A percentile compares a stretch with the other conserved stretches of the same genome.
Conservation (phyloP, 2,797 vertebrate genomes). For the Microchirus variegatus region DNA sequence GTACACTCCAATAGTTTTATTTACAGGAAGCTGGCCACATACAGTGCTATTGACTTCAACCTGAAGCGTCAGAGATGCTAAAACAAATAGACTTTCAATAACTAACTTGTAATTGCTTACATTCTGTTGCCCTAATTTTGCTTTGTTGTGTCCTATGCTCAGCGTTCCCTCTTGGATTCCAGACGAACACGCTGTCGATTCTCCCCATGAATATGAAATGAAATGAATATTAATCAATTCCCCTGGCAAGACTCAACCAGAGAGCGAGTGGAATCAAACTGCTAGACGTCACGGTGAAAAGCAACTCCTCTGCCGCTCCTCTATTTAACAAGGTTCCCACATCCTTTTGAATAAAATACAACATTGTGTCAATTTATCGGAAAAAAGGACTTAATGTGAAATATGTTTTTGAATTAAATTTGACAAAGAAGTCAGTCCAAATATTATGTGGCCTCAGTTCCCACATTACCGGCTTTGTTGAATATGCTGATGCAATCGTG, state of each 20-base stretch:
- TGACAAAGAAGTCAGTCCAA: neutral
- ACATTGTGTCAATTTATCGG: neutral
- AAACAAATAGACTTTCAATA: slow-evolving; percentile 28
- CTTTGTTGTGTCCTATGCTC: slow-evolving; percentile 50
- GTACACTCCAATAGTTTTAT: too few species aligned
- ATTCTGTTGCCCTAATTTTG: slow-evolving; percentile 53
- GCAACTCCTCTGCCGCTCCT: slow-evolving; percentile 22
- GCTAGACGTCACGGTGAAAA: slow-evolving; percentile 38
- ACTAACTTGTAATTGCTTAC: slow-evolving; percentile 19
- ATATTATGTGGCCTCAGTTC: slow-evolving; percentile 19
- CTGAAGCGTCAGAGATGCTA: neutral
- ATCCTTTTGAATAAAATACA: slow-evolving; percentile 1
- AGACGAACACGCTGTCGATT: slow-evolving; percentile 50
- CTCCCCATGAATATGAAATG: slow-evolving; percentile 60
- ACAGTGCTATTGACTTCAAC: neutral
- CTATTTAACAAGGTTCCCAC: slow-evolving; percentile 3
- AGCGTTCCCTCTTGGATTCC: slow-evolving; percentile 42
- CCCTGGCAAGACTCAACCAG: slow-evolving; percentile 32
- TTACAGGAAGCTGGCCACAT: neutral
- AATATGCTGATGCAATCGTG: slow-evolving; percentile 69
- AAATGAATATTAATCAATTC: slow-evolving; percentile 68
- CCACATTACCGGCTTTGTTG: slow-evolving; percentile 43
- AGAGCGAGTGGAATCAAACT: slow-evolving; percentile 39
- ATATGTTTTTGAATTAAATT: slow-evolving; percentile 17
- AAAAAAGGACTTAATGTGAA: neutral